Conservation (phyloP, 2,888 invertebrate genomes). For the Morpho helenor region DNA sequence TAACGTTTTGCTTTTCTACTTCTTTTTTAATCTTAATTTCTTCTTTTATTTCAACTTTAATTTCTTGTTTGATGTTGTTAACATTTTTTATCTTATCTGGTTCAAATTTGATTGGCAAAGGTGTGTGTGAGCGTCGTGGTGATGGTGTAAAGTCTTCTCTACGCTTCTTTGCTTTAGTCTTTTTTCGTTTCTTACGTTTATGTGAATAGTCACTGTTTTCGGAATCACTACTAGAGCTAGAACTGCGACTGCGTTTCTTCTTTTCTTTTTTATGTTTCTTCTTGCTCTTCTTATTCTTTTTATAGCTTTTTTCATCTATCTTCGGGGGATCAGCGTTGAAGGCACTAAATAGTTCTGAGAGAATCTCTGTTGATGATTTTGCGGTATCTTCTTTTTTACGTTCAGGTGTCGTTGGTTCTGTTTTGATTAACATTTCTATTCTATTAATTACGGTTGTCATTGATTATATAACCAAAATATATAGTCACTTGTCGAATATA, state of each 20-base stretch:
- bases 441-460: conserved; percentile 67
- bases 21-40: conserved; percentile 30
- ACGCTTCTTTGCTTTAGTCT: conserved; percentile 61
- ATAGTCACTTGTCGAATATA: not conserved
- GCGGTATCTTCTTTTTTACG: conserved; percentile 61
- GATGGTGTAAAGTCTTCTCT: conserved; percentile 47
- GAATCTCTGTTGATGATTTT: conserved; percentile 88
- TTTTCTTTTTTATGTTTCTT: conserved; percentile 82
- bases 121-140: conserved; percentile 43
- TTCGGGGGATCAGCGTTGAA: conserved; percentile 86
- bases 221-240: conserved; percentile 57
- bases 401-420: conserved; percentile 68
- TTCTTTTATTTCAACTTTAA: conserved; percentile 11
- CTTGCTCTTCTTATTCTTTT: conserved; percentile 76
- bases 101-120: conserved; percentile 32
- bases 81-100: conserved; percentile 19
- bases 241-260: conserved; percentile 66
- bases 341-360: conserved; percentile 89
- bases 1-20: conserved; percentile 33
- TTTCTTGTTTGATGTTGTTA: conserved; percentile 33
- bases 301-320: conserved; percentile 58
- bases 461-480: not conserved
- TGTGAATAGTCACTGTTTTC: conserved; percentile 70
- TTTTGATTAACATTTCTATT: conserved; percentile 66
- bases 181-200: conserved; percentile 80